Evolutionary conservation across 2,797 vertebrate genomes (phyloP), one percentile per base, ranked within the genome.

Genomic region (Gila robusta): DNA sequence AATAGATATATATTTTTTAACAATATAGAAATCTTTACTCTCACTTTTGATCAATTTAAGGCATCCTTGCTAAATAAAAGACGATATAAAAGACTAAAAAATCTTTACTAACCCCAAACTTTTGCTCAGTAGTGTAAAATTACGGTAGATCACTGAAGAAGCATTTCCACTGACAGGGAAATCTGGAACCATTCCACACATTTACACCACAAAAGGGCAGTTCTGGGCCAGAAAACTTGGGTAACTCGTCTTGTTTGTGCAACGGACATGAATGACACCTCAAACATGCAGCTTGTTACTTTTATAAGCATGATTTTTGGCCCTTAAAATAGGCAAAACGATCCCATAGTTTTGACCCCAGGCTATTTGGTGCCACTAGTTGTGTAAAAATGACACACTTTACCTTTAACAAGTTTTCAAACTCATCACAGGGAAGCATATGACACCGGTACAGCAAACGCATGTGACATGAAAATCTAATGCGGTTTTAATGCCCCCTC

Each of bases 391-490:
- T 64, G 1, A 28, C 26, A 59, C 4, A 47, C 71, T 49, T 17
- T 14, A 78, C 64, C n/a, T 56, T 56, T 69, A 70, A 56, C 14
- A 67, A 35, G 69, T 83, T 67, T 23, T 77, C 41, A 84, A 72
- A n/a, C 37, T 44, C 32, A 52, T 69, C 64, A 52, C 6, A n/a
- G 47, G 12, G n/a, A 49, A 78, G 44, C 82, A 69, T 47, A 44
- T 56, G 32, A 67, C n/a, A 39, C 44, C 2, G 11, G 11, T 62
- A 49, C 47, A 49, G 44, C 73, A 84, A 37, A 56, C 6, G 32
- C 9, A 52, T 76, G 67, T n/a, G 78, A 59, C 52, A 49, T 76
- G 70, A 90, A 79, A 79, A 87, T 89, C 91, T 0, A 82, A 87
- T 89, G 86, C 54, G 81, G 80, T 82, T 89, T 85, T 74, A 35